phyloP scores from a whole-genome alignment of 1,140 invertebrate genomes.

The Zophobas atratus region DNA sequence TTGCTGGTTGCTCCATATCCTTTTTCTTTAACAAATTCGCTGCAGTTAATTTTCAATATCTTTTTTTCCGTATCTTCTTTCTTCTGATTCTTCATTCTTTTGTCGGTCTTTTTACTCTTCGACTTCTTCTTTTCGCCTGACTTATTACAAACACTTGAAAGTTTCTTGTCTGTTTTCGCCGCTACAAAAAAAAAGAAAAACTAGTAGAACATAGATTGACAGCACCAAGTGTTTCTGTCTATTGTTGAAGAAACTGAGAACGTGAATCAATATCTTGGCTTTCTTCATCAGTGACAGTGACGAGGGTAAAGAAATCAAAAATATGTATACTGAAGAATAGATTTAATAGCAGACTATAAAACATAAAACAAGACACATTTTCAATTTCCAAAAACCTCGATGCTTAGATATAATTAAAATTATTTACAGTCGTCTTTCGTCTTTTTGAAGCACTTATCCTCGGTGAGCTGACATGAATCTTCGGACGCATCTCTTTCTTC shows the following conservation, averaged over 20 bases:
- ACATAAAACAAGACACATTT: neutral
- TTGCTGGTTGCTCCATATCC: no score
- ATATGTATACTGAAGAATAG: neutral
- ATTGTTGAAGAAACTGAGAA: neutral
- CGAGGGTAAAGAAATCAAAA: conserved; percentile 1
- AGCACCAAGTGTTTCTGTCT: no score
- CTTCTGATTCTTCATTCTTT: no score
- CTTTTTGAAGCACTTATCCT: neutral
- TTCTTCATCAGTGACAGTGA: neutral
- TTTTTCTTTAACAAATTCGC: no score
- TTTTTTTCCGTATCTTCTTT: no score
- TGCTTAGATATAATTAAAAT: neutral
- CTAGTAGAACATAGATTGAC: no score
- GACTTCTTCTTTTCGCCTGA: no score
- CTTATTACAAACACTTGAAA: no score
- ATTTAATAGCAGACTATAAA: neutral
- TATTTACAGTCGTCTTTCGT: neutral
- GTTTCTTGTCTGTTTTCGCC: no score
- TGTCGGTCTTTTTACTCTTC: no score
- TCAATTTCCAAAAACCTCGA: neutral
- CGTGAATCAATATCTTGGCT: neutral
- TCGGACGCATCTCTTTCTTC: neutral
- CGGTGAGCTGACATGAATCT: neutral
- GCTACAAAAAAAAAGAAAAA: no score
- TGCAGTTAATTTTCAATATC: no score